phyloP scores from a whole-genome alignment of 2,797 vertebrate species.

The Jordanella pulchra region DNA sequence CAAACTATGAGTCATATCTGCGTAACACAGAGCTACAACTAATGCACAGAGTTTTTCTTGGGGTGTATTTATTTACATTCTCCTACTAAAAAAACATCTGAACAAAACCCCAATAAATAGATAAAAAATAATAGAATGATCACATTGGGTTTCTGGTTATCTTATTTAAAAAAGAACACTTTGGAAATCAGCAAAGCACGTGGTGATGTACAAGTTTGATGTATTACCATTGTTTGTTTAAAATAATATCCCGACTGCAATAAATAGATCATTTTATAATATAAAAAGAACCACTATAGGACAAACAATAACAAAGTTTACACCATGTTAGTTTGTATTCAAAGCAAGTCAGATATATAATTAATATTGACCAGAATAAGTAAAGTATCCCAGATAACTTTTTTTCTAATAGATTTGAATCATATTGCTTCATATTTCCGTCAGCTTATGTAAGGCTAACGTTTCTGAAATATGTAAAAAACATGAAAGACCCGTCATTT shows the following conservation, averaged over 20 bases:
- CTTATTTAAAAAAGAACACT: too few relatives aligned
- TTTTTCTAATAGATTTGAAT: neutral
- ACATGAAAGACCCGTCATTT: neutral
- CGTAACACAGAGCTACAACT: neutral
- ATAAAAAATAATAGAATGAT: neutral
- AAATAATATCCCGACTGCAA: neutral
- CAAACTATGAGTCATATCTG: neutral
- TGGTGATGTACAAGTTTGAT: neutral
- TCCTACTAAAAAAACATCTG: neutral
- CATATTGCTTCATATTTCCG: neutral
- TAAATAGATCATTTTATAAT: neutral
- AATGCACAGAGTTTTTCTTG: neutral
- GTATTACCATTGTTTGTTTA: neutral
- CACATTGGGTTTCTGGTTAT: too few relatives aligned
- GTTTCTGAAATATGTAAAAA: neutral
- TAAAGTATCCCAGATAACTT: neutral
- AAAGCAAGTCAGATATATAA: neutral
- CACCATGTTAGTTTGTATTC: neutral
- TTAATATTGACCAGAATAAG: neutral
- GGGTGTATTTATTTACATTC: neutral
- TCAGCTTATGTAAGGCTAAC: neutral
- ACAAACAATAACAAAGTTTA: neutral
- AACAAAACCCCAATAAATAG: neutral
- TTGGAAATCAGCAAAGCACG: neutral
- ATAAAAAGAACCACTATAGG: too few relatives aligned